Evolutionary conservation across 2,797 vertebrate species (phyloP).

Genomic region (Sebastes aleutianus): DNA sequence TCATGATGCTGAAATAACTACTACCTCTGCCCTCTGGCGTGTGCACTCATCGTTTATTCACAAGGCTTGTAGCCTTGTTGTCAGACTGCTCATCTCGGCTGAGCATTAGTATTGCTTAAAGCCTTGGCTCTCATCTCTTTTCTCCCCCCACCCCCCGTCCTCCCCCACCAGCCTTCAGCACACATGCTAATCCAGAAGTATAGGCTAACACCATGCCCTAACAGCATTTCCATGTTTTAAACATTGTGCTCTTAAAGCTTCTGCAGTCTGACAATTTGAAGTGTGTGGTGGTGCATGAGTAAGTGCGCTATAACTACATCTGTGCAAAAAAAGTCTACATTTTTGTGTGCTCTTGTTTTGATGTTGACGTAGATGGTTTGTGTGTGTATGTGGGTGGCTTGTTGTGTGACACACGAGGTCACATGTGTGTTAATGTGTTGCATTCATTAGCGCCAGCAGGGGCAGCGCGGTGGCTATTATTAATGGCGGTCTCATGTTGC

Average conservation of each 20-base stretch:
- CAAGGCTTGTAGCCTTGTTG: conserved; percentile 55
- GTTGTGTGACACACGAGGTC: not conserved
- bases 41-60: conserved; percentile 66
- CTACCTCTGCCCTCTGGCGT: conserved; percentile 42
- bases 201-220: conserved; percentile 43
- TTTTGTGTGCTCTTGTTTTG: not conserved
- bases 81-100: conserved; percentile 63
- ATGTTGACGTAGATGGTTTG: not conserved
- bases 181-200: conserved; percentile 57
- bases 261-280: conserved; percentile 22
- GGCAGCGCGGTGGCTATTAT: conserved; percentile 35
- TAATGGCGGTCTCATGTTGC: conserved; percentile 57
- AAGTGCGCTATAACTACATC: not conserved
- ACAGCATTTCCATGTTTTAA: conserved; percentile 59
- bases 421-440: conserved; percentile 42
- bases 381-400: not conserved
- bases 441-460: conserved; percentile 37
- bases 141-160: not conserved
- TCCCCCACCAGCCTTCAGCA: conserved; percentile 23
- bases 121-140: conserved; percentile 41
- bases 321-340: not conserved
- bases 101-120: conserved; percentile 62
- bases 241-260: conserved; percentile 46
- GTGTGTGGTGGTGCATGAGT: conserved; percentile 1
- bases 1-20: conserved; percentile 43